phyloP scores from a whole-genome alignment of 2,888 invertebrate species.

The Listrodromus nycthemerus region DNA sequence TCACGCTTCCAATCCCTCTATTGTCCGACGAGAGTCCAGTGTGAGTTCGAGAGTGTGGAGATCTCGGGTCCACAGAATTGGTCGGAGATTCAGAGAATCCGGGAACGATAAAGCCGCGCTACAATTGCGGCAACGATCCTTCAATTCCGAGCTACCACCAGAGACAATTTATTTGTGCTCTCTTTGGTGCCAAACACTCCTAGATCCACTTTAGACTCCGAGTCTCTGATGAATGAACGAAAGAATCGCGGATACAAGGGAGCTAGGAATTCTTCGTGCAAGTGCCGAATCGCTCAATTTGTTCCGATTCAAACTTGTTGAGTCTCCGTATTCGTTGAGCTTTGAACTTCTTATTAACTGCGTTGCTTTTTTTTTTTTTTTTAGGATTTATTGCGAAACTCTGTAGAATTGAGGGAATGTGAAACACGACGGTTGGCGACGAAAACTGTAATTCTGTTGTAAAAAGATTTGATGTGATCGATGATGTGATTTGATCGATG shows the following conservation, averaged over 20 bases:
- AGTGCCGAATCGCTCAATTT: slow-evolving; percentile 5
- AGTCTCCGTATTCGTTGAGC: too few relatives aligned
- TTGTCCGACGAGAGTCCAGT: slow-evolving; percentile 35
- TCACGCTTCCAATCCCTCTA: slow-evolving; percentile 36
- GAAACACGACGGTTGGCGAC: too few relatives aligned
- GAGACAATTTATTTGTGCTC: slow-evolving; percentile 50
- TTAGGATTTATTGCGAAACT: too few relatives aligned
- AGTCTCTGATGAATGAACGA: slow-evolving; percentile 10
- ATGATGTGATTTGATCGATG: too few relatives aligned
- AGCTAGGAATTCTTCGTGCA: background rate
- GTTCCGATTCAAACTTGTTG: too few relatives aligned
- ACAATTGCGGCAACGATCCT: slow-evolving; percentile 12
- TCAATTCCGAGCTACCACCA: slow-evolving; percentile 5
- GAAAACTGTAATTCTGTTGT: too few relatives aligned
- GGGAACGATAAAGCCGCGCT: slow-evolving; percentile 42
- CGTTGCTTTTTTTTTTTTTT: too few relatives aligned
- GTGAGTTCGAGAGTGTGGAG: slow-evolving; percentile 20
- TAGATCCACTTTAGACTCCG: background rate
- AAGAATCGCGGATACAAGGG: slow-evolving; percentile 17
- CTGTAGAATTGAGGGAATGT: too few relatives aligned
- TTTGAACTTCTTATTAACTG: too few relatives aligned
- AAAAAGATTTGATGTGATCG: too few relatives aligned
- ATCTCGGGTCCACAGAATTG: slow-evolving; percentile 20
- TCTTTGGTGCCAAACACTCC: slow-evolving; percentile 24
- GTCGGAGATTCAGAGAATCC: slow-evolving; percentile 36